Percentiles rank a stretch among this genome's conserved stretches.
phyloP scores from a whole-genome alignment of 64 coral and sea anemone genomes.

The Hydrozoanthus tunicans region DNA sequence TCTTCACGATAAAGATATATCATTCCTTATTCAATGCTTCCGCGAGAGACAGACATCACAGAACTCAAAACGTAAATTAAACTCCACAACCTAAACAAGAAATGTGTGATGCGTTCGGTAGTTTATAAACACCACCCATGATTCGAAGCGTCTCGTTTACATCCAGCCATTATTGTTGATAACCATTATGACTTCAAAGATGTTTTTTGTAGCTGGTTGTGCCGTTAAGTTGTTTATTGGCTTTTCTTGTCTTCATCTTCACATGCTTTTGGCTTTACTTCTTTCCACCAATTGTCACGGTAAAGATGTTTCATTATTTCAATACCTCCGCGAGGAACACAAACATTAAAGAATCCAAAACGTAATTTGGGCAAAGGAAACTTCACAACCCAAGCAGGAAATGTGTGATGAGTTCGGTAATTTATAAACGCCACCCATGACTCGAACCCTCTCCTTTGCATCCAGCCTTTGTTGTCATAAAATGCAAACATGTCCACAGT shows the following conservation, averaged over 20 bases:
- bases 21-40: conserved; percentile 63
- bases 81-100: conserved; percentile 59
- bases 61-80: conserved; percentile 68
- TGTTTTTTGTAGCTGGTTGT: no score
- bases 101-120: conserved; percentile 69
- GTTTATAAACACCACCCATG: conserved; percentile 59
- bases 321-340: conserved; percentile 58
- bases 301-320: conserved; percentile 89
- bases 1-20: conserved; percentile 70
- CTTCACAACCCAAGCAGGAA: conserved; percentile 68
- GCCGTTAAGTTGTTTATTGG: no score
- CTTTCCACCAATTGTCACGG: conserved; percentile 77
- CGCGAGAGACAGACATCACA: conserved; percentile 68
- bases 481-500: conserved; percentile 70
- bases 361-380: conserved; percentile 60
- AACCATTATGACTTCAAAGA: no score
- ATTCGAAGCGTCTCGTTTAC: conserved; percentile 58
- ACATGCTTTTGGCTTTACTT: conserved; percentile 23
- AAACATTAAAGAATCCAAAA: conserved; percentile 79
- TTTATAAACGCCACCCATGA: conserved; percentile 60
- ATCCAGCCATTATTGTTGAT: conserved; percentile 61
- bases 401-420: conserved; percentile 63
- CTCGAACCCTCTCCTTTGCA: conserved; percentile 68
- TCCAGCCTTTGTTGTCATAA: conserved; percentile 64
- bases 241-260: not conserved